Evolutionary conservation across 37 sponge, comb jelly and placozoan species (phyloP).

Genomic region (Bolinopsis microptera): DNA sequence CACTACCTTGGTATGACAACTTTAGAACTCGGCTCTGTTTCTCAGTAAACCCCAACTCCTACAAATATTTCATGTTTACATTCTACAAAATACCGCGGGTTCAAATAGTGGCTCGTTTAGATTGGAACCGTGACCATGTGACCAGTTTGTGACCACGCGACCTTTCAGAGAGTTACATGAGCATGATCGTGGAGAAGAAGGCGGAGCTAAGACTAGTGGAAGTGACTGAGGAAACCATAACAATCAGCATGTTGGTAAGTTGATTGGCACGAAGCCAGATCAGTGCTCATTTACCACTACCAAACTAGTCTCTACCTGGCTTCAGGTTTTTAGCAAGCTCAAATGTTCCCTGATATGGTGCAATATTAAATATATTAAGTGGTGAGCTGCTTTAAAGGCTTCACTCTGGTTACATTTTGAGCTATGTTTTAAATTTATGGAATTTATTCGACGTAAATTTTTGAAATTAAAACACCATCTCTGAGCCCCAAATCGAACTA

Average conservation of each 20-base stretch:
- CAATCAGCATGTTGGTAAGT: constrained; percentile 54
- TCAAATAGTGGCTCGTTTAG: neutral
- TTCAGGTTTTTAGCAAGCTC: too few relatives aligned
- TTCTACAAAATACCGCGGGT: neutral
- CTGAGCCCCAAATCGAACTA: too few relatives aligned
- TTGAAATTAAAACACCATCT: too few relatives aligned
- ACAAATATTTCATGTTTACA: neutral
- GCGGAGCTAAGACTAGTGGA: constrained; percentile 24
- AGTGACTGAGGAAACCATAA: constrained; percentile 43
- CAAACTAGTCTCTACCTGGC: neutral
- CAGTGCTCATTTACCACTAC: neutral
- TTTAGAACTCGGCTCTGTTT: neutral
- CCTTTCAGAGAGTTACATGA: constrained; percentile 27
- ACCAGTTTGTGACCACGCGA: neutral
- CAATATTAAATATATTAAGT: too few relatives aligned
- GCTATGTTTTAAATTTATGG: too few relatives aligned
- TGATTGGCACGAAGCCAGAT: neutral
- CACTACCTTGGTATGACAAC: neutral
- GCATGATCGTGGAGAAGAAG: constrained; percentile 19
- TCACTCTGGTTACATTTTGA: too few relatives aligned
- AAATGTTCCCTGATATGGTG: too few relatives aligned
- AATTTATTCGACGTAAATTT: too few relatives aligned
- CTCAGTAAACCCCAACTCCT: neutral
- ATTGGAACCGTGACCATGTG: neutral
- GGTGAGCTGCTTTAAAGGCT: too few relatives aligned